Base-by-base conservation (phyloP, 2,113 vertebrate species). In the Vicugna pacos region DNA sequence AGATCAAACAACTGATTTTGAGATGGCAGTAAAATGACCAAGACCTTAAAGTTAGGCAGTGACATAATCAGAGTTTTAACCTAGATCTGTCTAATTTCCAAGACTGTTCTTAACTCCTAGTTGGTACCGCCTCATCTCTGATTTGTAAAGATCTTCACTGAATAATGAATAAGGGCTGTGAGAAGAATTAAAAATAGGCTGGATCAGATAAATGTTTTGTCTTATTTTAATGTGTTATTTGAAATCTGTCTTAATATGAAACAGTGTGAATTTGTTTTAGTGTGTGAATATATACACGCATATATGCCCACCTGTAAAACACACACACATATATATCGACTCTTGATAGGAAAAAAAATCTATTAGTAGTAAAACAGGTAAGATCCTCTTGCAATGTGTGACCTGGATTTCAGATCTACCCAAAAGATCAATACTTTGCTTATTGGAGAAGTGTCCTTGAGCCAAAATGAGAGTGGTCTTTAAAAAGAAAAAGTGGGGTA, bases 151-250 rank as follows among this genome's bases (percentile, higher is more conserved):
- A 65, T 8, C 5, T 42, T 75, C 15, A 54, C 26, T 64, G 48
- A 87, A 30, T 52, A 88, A 84, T 60, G 75, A 87, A 73, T 73
- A 84, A 22, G 6, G 8, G 0, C 38, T 70, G 0, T 92, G 22
- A 80, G 60, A 81, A 64, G 11, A 85, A 64, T 91, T 75, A 91
- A 89, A 93, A 93, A 52, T 82, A 62, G 83, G 60, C 5, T 84
- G 5, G 30, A 81, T 84, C 9, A 70, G 14, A 72, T 52, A 46
- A 79, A 60, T 83, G 81, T 28, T 85, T 65, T 79, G 32, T n/a
- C 62, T 90, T 19, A 76, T 76, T 90, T 96, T 86, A 94, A 42
- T 83, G 20, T 62, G 54, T 81, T 73, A 72, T 56, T 76, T 87
- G 52, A 95, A 94, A 80, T 58, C 12, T 83, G 2, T 73, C 58